phyloP scores from a whole-genome alignment of 2,888 invertebrate genomes.

The Blastobasis lacticolella region DNA sequence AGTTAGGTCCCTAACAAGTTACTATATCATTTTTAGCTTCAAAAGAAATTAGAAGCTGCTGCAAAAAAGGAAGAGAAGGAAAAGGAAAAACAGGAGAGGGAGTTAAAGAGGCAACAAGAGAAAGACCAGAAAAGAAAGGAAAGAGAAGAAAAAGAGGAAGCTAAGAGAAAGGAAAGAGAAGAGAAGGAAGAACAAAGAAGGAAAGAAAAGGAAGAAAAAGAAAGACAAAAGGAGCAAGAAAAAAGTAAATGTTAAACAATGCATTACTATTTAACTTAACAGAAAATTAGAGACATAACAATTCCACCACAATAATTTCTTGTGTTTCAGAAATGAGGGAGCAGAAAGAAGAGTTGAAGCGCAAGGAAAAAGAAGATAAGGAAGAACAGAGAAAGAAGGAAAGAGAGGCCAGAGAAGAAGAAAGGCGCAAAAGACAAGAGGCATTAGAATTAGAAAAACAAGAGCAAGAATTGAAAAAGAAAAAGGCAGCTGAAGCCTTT shows the following conservation, averaged over 20 bases:
- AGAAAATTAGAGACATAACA: no score
- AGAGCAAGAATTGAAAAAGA: constrained; percentile 83
- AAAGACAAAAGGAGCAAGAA: constrained; percentile 70
- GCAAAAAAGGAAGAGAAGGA: constrained; percentile 74
- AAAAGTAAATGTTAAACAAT: constrained; percentile 44
- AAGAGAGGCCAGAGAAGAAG: constrained; percentile 73
- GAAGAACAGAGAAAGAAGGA: constrained; percentile 67
- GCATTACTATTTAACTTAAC: no score
- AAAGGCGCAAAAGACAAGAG: constrained; percentile 76
- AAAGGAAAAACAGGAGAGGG: constrained; percentile 60
- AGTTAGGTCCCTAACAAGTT: no score
- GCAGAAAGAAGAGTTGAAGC: constrained; percentile 56
- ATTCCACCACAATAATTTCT: no score
- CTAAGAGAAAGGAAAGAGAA: constrained; percentile 54
- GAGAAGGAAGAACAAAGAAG: constrained; percentile 70
- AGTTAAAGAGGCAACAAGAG: constrained; percentile 56
- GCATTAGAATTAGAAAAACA: constrained; percentile 77
- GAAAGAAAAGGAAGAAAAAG: constrained; percentile 70
- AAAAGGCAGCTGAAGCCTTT: constrained; percentile 85
- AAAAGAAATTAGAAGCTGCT: constrained; percentile 72
- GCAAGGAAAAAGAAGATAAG: constrained; percentile 60
- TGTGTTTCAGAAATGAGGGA: constrained; percentile 44
- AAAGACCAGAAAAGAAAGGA: constrained; percentile 66
- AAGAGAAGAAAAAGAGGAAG: constrained; percentile 62
- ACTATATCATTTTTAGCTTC: constrained; percentile 34